These are phyloP conservation scores for Aegithalos caudatus DNA, from an alignment of 2,113 vertebrate genomes.

Conservation along the genomic window DNA sequence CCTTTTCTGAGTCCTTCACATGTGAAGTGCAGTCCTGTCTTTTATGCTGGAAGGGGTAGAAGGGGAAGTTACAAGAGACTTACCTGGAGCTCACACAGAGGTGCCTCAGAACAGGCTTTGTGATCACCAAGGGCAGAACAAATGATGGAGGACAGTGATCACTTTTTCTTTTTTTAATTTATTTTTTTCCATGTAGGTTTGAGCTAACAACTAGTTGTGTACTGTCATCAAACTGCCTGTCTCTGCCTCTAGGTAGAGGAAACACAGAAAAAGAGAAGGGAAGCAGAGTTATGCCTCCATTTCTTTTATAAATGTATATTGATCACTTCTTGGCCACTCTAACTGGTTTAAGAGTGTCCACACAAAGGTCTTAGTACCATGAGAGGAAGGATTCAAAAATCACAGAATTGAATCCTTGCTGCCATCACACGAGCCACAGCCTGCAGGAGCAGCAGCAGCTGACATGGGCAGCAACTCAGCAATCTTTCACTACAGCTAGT, in stretches of 20 bases:
- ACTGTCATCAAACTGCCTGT: neutral
- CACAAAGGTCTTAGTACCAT: neutral
- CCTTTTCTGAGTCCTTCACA: neutral
- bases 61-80: neutral
- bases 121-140: neutral
- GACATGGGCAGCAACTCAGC: neutral
- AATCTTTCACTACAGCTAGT: neutral
- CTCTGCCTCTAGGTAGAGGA: neutral
- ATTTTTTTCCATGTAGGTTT: neutral
- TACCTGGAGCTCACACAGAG: neutral
- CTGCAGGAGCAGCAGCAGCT: neutral
- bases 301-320: neutral
- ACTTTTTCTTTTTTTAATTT: neutral
- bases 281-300: neutral
- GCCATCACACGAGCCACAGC: neutral
- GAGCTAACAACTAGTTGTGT: neutral
- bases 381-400: neutral
- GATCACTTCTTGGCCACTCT: neutral
- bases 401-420: neutral
- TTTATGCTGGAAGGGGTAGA: neutral
- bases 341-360: neutral
- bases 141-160: neutral
- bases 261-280: neutral
- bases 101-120: neutral
- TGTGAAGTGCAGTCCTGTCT: neutral